Evolutionary conservation across 2,888 invertebrate genomes (phyloP), one percentile per base, ranked within the genome.

Genomic region (Priocnemis perturbator): DNA sequence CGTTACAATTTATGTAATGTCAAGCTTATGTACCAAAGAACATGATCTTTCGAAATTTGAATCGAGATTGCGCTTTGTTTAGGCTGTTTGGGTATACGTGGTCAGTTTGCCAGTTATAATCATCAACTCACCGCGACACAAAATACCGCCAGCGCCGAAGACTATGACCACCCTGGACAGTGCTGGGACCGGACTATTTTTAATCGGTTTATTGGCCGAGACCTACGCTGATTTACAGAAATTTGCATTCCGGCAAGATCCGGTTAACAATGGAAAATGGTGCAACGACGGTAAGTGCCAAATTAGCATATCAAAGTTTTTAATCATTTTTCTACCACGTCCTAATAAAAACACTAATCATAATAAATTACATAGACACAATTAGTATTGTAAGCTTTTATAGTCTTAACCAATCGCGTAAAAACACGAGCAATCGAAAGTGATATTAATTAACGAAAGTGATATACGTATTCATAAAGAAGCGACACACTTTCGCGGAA

Each of bases 161-260:
- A 96, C 95, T 0, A 96, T 96, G 96, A 96, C 96, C 1, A 94
- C 95, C 0, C 90, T 95, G 70, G 97, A 97, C 87, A 95, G 96
- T 1, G 93, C 95, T 3, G 97, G 97, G 0, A 94, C 95, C 0
- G 93, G 95, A 1, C 91, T 97, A 78, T 97, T 97, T 85, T 92
- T 95, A n/a, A 92, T 95, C 55, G 97, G 97, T 7, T 90, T 98
- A 57, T 86, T 97, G 57, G 94, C 95, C 19, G 98, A 98, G 90
- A 96, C 96, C 0, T 95, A 97, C 81, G 97, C 97, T 0, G 98
- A 98, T 90, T 90, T 97, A 60, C 97, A 98, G 85, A 98, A 98
- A 87, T 97, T 97, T 83, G 94, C 95, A 0, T 98, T 97, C 87
- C 93, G 96, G 74, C 95, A 96, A 85, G 96, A 97, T 88, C 95